These are phyloP conservation scores for Drosophila lowei DNA, from an alignment of 1,140 invertebrate species.

Conservation along the genomic window DNA sequence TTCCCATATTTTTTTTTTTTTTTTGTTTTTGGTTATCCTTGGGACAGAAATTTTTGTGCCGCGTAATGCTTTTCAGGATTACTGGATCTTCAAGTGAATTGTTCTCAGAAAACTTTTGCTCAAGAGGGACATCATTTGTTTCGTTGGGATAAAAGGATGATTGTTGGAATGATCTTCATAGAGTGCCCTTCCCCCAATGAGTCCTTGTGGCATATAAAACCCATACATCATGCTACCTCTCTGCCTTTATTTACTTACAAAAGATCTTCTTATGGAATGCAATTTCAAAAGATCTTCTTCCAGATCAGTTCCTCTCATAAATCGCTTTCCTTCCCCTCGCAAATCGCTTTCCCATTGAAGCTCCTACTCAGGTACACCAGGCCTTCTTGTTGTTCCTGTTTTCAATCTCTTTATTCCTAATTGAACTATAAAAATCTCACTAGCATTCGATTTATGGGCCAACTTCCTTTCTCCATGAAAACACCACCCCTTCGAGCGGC, in stretches of 20 bases:
- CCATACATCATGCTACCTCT: no score
- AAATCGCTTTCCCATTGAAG: no score
- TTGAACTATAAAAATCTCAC: not conserved
- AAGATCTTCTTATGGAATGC: no score
- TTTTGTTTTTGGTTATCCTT: slow-evolving; percentile 39
- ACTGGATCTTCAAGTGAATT: slow-evolving; percentile 27
- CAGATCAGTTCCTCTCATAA: not conserved
- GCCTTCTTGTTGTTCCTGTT: not conserved
- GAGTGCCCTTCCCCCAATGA: no score
- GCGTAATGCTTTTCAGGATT: slow-evolving; percentile 24
- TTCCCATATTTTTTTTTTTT: slow-evolving; percentile 1
- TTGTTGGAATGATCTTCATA: no score
- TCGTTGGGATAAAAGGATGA: no score
- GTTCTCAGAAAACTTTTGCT: slow-evolving; percentile 9
- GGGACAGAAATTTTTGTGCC: slow-evolving; percentile 12
- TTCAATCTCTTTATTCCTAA: not conserved
- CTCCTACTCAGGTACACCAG: no score
- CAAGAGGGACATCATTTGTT: no score
- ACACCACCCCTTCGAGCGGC: slow-evolving; percentile 3
- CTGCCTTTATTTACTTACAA: no score
- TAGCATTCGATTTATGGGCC: not conserved
- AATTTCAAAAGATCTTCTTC: not conserved
- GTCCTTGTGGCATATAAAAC: no score
- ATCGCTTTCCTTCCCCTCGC: not conserved
- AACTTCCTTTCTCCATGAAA: slow-evolving; percentile 52